Evolutionary conservation across 2,888 invertebrate genomes (phyloP).

Genomic region (Drosophila anomelani): DNA sequence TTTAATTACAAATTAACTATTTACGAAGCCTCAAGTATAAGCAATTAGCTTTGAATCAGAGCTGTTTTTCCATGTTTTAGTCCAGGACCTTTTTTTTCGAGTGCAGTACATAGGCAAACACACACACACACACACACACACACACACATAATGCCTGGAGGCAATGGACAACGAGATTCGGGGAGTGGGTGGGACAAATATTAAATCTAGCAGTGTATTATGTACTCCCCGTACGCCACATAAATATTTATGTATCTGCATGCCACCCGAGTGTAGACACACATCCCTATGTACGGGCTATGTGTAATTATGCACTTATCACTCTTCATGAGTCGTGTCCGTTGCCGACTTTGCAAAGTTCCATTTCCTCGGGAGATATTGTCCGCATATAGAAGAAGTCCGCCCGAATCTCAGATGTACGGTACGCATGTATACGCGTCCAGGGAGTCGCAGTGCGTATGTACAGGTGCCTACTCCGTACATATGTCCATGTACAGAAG

Average conservation of each 20-base stretch:
- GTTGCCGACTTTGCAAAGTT: constrained; percentile 57
- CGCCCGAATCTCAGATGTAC: constrained; percentile 52
- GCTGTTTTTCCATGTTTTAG: neutral
- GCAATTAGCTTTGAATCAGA: too few species aligned
- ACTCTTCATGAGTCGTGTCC: constrained; percentile 35
- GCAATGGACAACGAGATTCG: constrained; percentile 51
- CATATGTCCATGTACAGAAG: constrained; percentile 33
- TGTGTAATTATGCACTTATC: constrained; percentile 40
- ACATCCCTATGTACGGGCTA: constrained; percentile 10
- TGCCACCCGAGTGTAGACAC: constrained; percentile 21
- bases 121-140: constrained; percentile 38
- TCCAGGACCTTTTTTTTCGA: constrained; percentile 1
- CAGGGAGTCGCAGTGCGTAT: constrained; percentile 54
- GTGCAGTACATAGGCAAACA: constrained; percentile 48
- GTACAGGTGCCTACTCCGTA: constrained; percentile 46
- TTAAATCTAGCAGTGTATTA: constrained; percentile 65
- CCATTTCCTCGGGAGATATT: constrained; percentile 76
- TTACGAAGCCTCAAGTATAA: neutral
- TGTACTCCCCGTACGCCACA: constrained; percentile 34
- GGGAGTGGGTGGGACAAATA: constrained; percentile 55
- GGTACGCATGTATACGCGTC: constrained; percentile 45
- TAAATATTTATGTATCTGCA: constrained; percentile 33
- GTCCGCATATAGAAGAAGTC: constrained; percentile 66
- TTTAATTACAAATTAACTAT: neutral
- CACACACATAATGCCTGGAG: constrained; percentile 42